Evolutionary conservation across 2,888 invertebrate genomes (phyloP), one percentile per base, ranked within the genome.

Genomic region (Stegana nigrithorax): DNA sequence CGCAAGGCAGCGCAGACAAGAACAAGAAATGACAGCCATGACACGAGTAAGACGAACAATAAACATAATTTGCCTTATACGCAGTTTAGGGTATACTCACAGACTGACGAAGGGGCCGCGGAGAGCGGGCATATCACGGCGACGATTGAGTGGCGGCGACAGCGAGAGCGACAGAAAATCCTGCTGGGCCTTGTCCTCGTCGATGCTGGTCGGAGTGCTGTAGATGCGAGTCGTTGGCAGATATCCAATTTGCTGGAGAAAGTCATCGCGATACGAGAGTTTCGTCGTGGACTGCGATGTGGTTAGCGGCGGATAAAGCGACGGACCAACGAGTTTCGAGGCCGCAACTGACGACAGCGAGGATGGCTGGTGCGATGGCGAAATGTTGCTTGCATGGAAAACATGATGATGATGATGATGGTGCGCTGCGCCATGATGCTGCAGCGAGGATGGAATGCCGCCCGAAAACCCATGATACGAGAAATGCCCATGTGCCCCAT

Each of bases 71-170:
- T n/a, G n/a, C n/a, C n/a, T n/a, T n/a, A n/a, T n/a, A n/a, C n/a
- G n/a, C n/a, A n/a, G n/a, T n/a, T n/a, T n/a, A 19, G 4, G 29
- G 19, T 19, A 36, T 83, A 86, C 86, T 86, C 70, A 86, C 86
- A 86, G 77, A 67, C 86, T 86, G 58, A 85, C 83, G 63, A 84
- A 85, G 57, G 84, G 82, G 67, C 86, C 86, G 65, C 84, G 75
- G 57, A 86, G 67, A 14, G 85, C 84, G 50, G 85, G 85, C 85
- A 86, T 85, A 62, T 85, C 84, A 61, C 84, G 80, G 21, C 86
- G 80, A 25, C 86, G 83, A 73, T 83, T 86, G 63, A 86, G 72
- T 50, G 86, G 86, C 62, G 86, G 86, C 44, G 86, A 86, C 69
- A 86, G 75, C 36, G 86, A 86, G 60, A 86, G 68, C 57, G 86